phyloP scores from a whole-genome alignment of 2,888 invertebrate genomes.

The Synanthedon tipuliformis region DNA sequence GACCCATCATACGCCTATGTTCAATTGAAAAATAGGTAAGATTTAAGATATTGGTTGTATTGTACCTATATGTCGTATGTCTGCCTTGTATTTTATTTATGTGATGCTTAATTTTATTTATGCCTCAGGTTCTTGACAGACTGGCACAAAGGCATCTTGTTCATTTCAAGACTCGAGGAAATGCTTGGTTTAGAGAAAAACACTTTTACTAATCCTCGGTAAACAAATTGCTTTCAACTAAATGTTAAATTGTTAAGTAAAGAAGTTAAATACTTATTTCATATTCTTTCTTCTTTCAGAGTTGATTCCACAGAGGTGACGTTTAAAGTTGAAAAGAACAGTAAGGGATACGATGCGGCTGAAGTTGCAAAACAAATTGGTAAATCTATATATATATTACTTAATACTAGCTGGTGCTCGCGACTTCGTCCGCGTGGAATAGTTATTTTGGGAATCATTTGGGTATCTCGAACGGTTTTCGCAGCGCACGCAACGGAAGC shows the following conservation, averaged over 20 bases:
- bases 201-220: constrained; percentile 75
- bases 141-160: constrained; percentile 80
- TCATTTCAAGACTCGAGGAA: constrained; percentile 77
- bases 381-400: too few species aligned
- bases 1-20: constrained; percentile 86
- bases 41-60: not conserved
- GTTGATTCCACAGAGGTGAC: constrained; percentile 82
- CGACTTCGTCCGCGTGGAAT: too few species aligned
- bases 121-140: constrained; percentile 42
- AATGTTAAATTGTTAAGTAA: not conserved
- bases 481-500: too few species aligned
- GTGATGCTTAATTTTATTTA: constrained; percentile 11
- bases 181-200: constrained; percentile 75
- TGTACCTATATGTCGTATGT: not conserved
- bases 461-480: too few species aligned
- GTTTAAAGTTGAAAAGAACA: constrained; percentile 78
- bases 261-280: not conserved
- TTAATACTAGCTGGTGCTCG: too few species aligned
- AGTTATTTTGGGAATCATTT: too few species aligned
- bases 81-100: not conserved
- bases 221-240: constrained; percentile 15
- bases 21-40: constrained; percentile 78
- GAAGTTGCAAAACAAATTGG: constrained; percentile 76
- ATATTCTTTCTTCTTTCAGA: constrained; percentile 49
- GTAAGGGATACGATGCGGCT: constrained; percentile 73